Conservation (phyloP, 2,797 vertebrate genomes). For the Acanthiza pusilla region DNA sequence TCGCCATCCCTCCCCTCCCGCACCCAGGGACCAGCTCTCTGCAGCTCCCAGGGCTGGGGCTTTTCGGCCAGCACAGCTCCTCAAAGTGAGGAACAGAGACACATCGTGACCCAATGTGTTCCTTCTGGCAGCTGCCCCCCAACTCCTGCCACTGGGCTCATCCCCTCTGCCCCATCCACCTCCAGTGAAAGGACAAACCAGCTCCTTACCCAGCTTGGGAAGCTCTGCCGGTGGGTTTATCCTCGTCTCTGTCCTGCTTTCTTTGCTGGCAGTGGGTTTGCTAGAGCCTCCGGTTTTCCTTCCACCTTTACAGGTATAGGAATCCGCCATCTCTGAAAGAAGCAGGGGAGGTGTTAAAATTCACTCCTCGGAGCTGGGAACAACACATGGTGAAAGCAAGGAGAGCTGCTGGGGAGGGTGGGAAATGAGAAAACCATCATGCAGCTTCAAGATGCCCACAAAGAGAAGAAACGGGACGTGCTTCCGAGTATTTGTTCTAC, state of each 20-base stretch:
- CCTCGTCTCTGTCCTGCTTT: slow-evolving; percentile 59
- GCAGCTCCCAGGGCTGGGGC: neutral
- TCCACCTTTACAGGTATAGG: slow-evolving; percentile 71
- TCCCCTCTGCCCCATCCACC: neutral
- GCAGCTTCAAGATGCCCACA: neutral
- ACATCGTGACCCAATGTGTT: rapidly evolving
- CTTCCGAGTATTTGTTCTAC: neutral
- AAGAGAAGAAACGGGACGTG: neutral
- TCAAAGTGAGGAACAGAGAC: rapidly evolving
- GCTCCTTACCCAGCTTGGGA: slow-evolving; percentile 68
- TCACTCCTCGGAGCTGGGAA: neutral
- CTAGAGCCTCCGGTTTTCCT: slow-evolving; percentile 67
- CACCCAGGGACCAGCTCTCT: neutral
- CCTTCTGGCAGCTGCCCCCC: rapidly evolving
- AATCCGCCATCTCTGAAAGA: slow-evolving; percentile 74
- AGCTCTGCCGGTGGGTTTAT: slow-evolving; percentile 47
- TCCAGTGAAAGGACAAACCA: neutral
- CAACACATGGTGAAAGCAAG: neutral
- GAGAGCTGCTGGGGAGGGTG: slow-evolving; percentile 3
- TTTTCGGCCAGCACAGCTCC: neutral
- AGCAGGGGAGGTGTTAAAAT: slow-evolving; percentile 1
- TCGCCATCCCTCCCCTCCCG: neutral
- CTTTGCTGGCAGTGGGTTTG: slow-evolving; percentile 64
- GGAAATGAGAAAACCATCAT: neutral
- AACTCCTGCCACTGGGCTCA: neutral